Percentiles rank a stretch among this genome's conserved stretches.
These are phyloP conservation scores for Caenorhabditis brenneri DNA, from an alignment of 1,140 invertebrate species.

Conservation along the genomic window DNA sequence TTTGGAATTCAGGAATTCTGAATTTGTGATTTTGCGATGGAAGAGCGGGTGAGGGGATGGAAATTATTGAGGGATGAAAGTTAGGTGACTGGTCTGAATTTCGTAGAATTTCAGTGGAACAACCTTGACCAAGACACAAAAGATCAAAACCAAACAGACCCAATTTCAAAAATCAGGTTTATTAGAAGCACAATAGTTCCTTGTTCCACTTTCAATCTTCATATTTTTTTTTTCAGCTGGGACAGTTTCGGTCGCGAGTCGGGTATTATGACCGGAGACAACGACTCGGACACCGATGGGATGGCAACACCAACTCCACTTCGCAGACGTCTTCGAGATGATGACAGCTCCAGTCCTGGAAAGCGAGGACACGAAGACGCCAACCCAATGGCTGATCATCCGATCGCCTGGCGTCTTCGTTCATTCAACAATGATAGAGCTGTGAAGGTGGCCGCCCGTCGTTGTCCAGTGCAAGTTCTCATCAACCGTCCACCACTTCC, in stretches of 20 bases:
- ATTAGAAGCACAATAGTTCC: too few species aligned
- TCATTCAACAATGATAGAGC: slow-evolving; percentile 23
- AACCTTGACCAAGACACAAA: too few species aligned
- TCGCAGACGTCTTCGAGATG: neutral
- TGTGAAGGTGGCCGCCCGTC: slow-evolving; percentile 34
- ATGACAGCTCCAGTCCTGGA: neutral
- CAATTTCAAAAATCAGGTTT: too few species aligned
- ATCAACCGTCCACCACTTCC: slow-evolving; percentile 41
- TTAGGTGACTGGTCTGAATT: too few species aligned
- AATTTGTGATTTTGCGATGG: too few species aligned
- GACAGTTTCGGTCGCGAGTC: slow-evolving; percentile 43
- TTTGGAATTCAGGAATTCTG: too few species aligned
- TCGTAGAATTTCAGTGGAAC: too few species aligned
- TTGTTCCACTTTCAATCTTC: too few species aligned
- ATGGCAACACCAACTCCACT: slow-evolving; percentile 18
- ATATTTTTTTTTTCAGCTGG: slow-evolving; percentile 34
- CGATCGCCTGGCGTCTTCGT: slow-evolving; percentile 35
- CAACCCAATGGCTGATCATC: slow-evolving; percentile 36
- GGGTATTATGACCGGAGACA: slow-evolving; percentile 30
- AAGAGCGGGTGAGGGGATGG: too few species aligned
- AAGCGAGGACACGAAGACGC: slow-evolving; percentile 2
- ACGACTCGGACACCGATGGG: slow-evolving; percentile 28
- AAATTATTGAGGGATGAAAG: too few species aligned
- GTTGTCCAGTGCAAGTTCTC: slow-evolving; percentile 24
- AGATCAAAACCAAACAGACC: too few species aligned